Conservation (phyloP, 2,113 vertebrate species). For the Cariama cristata region DNA sequence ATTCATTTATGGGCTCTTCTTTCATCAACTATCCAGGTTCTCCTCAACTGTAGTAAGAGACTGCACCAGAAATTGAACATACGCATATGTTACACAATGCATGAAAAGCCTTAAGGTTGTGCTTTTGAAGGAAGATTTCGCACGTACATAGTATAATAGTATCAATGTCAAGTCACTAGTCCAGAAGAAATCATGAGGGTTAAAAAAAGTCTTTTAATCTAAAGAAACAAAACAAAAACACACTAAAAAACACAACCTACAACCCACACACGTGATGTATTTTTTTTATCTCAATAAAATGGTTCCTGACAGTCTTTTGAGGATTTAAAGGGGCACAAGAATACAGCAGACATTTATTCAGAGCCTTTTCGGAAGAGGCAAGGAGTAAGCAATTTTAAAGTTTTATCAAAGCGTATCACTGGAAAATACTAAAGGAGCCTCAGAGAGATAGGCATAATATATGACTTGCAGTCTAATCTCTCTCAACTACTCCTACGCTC, state of each 20-base stretch:
- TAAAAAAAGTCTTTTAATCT: neutral
- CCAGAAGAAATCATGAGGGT: neutral
- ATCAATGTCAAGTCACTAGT: neutral
- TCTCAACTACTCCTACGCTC: neutral
- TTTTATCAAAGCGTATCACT: neutral
- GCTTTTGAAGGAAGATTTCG: neutral
- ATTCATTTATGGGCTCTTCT: conserved; percentile 30
- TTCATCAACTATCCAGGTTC: conserved; percentile 30
- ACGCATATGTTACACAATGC: neutral
- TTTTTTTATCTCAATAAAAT: neutral
- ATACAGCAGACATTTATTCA: neutral
- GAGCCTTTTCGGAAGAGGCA: neutral
- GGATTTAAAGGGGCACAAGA: neutral
- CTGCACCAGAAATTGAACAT: conserved; percentile 5
- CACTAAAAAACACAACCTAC: neutral
- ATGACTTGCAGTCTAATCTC: neutral
- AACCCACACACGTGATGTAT: fast-evolving
- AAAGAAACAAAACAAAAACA: neutral
- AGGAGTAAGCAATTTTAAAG: neutral
- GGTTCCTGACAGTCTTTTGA: neutral
- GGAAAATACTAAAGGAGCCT: neutral
- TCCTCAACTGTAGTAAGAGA: conserved; percentile 14
- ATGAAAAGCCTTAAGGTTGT: neutral
- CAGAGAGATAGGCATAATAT: neutral
- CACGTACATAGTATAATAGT: neutral